phyloP scores from a whole-genome alignment of 2,113 vertebrate genomes.

The Aleadryas rufinucha region DNA sequence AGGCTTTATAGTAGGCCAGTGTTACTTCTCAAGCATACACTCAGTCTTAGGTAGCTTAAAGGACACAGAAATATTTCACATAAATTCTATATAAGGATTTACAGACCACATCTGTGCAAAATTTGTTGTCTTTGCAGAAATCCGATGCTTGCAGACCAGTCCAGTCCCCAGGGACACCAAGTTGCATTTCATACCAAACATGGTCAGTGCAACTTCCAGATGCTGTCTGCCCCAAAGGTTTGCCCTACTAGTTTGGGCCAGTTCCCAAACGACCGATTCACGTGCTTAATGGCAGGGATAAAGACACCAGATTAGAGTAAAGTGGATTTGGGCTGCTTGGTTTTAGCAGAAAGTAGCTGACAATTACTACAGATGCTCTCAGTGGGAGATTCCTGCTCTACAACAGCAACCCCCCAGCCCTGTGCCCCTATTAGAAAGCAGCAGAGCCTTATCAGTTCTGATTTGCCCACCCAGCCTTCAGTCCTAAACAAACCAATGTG shows the following conservation, averaged over 20 bases:
- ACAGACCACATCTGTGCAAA: background rate
- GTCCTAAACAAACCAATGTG: background rate
- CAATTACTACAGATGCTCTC: background rate
- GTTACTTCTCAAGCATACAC: background rate
- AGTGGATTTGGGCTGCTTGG: conserved; percentile 4
- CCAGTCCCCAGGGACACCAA: background rate
- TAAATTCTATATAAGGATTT: background rate
- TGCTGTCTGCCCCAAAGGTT: conserved; percentile 34
- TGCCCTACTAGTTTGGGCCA: conserved; percentile 30
- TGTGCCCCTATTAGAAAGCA: background rate
- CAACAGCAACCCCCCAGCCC: background rate
- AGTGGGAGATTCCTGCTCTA: background rate
- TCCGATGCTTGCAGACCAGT: background rate
- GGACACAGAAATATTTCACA: rapidly evolving
- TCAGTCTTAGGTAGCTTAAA: background rate
- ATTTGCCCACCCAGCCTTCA: background rate
- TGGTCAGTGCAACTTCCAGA: conserved; percentile 42
- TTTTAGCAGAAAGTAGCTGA: background rate
- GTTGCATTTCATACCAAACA: conserved; percentile 56
- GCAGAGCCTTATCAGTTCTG: background rate
- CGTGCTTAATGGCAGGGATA: background rate
- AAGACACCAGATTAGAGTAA: conserved; percentile 20
- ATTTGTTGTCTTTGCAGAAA: conserved; percentile 35
- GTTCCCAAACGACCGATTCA: background rate
- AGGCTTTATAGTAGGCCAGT: background rate